phyloP scores from a whole-genome alignment of 2,797 vertebrate species.

The Eupleurogrammus muticus region DNA sequence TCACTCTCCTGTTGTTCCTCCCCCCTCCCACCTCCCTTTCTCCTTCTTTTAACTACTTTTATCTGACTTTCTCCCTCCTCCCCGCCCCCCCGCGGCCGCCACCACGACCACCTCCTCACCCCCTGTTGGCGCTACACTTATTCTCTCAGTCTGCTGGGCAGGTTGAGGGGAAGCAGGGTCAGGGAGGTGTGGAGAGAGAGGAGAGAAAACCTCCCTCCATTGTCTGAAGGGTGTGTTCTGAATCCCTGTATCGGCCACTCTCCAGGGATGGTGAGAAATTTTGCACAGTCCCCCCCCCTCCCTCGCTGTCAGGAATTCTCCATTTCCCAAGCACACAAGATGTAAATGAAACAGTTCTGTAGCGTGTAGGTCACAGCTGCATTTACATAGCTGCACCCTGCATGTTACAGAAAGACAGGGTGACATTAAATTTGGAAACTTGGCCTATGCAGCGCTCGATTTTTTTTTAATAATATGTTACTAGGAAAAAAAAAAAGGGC shows the following conservation, averaged over 20 bases:
- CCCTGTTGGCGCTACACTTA: conserved; percentile 55
- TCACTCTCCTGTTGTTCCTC: conserved; percentile 59
- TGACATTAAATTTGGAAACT: conserved; percentile 65
- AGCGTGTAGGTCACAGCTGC: conserved; percentile 65
- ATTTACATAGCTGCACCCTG: conserved; percentile 55
- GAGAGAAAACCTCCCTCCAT: conserved; percentile 53
- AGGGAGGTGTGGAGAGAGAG: conserved; percentile 74
- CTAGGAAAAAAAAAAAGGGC: conserved; percentile 55
- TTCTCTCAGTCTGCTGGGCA: conserved; percentile 66
- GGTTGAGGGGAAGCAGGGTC: conserved; percentile 73
- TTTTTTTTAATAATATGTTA: conserved; percentile 67
- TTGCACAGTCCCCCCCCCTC: conserved; percentile 63
- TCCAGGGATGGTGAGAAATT: conserved; percentile 74
- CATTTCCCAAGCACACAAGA: conserved; percentile 62
- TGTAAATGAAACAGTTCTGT: conserved; percentile 70
- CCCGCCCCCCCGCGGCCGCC: not conserved
- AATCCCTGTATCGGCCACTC: conserved; percentile 72
- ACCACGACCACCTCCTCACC: conserved; percentile 8
- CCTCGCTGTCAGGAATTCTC: conserved; percentile 65
- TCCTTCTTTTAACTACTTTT: conserved; percentile 73
- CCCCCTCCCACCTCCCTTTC: not conserved
- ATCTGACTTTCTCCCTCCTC: conserved; percentile 61
- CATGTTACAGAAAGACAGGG: conserved; percentile 57
- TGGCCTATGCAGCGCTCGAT: conserved; percentile 60
- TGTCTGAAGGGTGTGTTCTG: conserved; percentile 80